These are phyloP conservation scores for Montifringilla adamsi DNA, from an alignment of 2,113 vertebrate species.

Conservation along the genomic window DNA sequence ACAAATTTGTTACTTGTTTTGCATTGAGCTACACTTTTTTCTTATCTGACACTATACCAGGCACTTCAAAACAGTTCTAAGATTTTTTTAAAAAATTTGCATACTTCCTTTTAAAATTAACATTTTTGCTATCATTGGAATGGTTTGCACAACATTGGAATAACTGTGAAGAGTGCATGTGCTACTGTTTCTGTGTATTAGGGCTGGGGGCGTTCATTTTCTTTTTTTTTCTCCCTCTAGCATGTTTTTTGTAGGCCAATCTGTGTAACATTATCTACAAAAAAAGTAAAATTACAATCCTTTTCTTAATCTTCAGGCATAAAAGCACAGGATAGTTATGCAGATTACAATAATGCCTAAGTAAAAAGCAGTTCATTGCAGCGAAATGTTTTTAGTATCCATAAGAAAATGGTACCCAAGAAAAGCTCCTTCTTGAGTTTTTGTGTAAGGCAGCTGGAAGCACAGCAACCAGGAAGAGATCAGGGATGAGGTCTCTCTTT, in stretches of 20 bases:
- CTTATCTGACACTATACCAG: background rate
- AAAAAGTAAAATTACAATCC: background rate
- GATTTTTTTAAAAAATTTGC: background rate
- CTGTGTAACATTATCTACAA: background rate
- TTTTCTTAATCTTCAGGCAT: background rate
- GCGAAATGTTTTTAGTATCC: background rate
- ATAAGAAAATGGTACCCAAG: background rate
- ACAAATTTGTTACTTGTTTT: background rate
- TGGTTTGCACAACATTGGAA: background rate
- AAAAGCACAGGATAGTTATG: background rate
- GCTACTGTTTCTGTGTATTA: background rate
- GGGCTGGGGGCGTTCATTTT: accelerated
- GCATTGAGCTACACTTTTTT: background rate
- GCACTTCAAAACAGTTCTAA: background rate
- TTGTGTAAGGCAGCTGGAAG: background rate
- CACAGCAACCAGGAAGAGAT: background rate
- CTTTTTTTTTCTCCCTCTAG: background rate
- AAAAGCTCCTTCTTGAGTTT: background rate
- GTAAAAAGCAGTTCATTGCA: background rate
- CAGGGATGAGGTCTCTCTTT: background rate
- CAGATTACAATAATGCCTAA: background rate
- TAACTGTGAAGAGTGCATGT: background rate
- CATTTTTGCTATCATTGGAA: background rate
- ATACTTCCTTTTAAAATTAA: background rate
- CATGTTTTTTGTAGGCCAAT: background rate